Evolutionary conservation across 2,888 invertebrate species (phyloP), one percentile per base, ranked within the genome.

Genomic region (Amphimallon solstitiale): DNA sequence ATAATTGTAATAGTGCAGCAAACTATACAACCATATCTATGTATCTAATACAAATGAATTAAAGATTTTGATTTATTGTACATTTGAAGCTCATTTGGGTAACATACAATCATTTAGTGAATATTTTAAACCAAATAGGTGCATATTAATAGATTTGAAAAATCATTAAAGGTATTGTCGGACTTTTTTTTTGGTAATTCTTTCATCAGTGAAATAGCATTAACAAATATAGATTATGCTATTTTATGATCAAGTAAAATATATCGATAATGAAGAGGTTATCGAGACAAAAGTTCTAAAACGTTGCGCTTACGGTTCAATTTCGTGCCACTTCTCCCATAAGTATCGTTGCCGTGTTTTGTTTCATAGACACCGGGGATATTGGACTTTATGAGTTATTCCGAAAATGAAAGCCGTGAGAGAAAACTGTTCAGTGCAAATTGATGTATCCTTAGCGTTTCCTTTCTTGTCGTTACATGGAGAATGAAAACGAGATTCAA

Each of bases 161-260:
- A n/a, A n/a, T n/a, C n/a, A n/a, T n/a, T n/a, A n/a, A n/a, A n/a
- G n/a, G n/a, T n/a, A n/a, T n/a, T n/a, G n/a, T n/a, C n/a, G n/a
- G n/a, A n/a, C n/a, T n/a, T n/a, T n/a, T 5, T 2, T 29, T 29
- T 29, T 29, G 7, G 29, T 1, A 29, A 29, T 5, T 2, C 5
- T 5, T 5, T 29, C 29, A 7, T 29, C 29, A 29, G 5, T 29
- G 9, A 29, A 29, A 29, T 9, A 29, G 5, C 9, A 29, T 29
- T 68, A 72, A 72, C 65, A 70, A 70, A 66, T 68, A 68, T 66
- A 67, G 67, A 70, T 70, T 72, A 69, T 66, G 67, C 70, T 66
- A 70, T 70, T 69, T 65, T 65, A 65, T 67, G 70, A 65, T 72
- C 68, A 68, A 66, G 66, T 40, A 9, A 56, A 56, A 40, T 56